A percentile compares a stretch with the other conserved stretches of the same genome.
These are phyloP conservation scores for Casuarius casuarius DNA, from an alignment of 2,113 vertebrate genomes.

Conservation along the genomic window DNA sequence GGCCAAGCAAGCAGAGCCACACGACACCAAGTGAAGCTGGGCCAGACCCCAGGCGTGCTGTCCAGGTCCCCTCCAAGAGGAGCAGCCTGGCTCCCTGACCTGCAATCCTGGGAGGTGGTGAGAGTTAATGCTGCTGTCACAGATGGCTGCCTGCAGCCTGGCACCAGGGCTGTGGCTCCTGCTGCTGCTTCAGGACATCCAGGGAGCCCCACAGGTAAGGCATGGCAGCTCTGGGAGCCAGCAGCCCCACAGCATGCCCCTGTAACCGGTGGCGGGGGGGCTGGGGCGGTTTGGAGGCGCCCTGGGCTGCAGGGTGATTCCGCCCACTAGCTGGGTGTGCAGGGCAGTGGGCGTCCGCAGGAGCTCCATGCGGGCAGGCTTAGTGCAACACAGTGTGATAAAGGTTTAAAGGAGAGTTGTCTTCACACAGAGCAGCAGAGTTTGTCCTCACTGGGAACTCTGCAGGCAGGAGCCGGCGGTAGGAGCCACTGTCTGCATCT, in stretches of 20 bases:
- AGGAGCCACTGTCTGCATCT: accelerated
- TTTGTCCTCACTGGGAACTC: neutral
- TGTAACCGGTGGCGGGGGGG: neutral
- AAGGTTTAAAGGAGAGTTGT: neutral
- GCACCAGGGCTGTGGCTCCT: constrained; percentile 33
- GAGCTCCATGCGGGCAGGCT: neutral
- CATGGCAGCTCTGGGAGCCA: neutral
- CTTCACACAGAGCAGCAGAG: neutral
- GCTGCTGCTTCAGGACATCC: constrained; percentile 49
- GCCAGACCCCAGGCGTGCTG: neutral
- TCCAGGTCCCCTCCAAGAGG: neutral
- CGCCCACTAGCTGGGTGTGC: neutral
- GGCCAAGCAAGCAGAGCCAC: neutral
- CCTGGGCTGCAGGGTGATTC: neutral
- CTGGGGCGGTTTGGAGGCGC: neutral
- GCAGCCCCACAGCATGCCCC: neutral
- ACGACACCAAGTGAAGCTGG: neutral
- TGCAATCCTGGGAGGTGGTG: neutral
- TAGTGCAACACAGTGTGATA: neutral
- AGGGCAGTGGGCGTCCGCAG: neutral
- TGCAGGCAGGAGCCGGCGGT: neutral
- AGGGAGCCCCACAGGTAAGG: constrained; percentile 68
- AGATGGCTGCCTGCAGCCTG: constrained; percentile 45
- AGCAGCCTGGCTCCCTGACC: neutral
- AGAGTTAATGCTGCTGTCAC: neutral